Evolutionary conservation across 2,888 invertebrate species (phyloP), one percentile per base, ranked within the genome.

Genomic region (Apeira syringaria): DNA sequence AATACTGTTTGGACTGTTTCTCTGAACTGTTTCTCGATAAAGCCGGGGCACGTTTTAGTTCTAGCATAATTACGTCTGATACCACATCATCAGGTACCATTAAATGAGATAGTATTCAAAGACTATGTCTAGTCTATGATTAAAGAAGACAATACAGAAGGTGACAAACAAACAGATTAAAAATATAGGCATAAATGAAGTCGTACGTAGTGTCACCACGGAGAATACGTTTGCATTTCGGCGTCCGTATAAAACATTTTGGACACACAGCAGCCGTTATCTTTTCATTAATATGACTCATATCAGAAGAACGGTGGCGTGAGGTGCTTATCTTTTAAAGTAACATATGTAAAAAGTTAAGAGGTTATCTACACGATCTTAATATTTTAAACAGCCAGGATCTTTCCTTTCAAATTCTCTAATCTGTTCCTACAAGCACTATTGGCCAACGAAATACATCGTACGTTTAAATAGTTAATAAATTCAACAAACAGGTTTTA

Each of bases 311-410:
- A 29, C 36, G 22, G 37, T 39, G 48, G 45, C 37, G 39, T 37
- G 42, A 40, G 38, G 10, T 22, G 27, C 10, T 27, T 51, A 42
- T 45, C 31, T 18, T 35, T 15, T n/a, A 2, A 13, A 9, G 25
- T 28, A 33, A 26, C n/a, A n/a, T n/a, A 10, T 33, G 13, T 18
- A 18, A 24, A 39, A 41, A 29, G 34, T 29, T 25, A 32, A 25
- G 17, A 43, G 48, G 51, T 52, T 52, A 52, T 52, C 42, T 10
- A 18, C 1, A 25, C 30, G 13, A 33, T n/a, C 29, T 27, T 11
- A 12, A 8, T 24, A 24, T 22, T 22, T 13, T 10, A 8, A 2
- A 6, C 15, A 15, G 5, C 8, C 24, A 11, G n/a, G n/a, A 13
- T 24, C 1, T 18, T 32, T 24, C 22, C 7, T 3, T 20, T 1